Evolutionary conservation across 2,888 invertebrate species (phyloP), one percentile per base, ranked within the genome.

Genomic region (Nysson spinosus): DNA sequence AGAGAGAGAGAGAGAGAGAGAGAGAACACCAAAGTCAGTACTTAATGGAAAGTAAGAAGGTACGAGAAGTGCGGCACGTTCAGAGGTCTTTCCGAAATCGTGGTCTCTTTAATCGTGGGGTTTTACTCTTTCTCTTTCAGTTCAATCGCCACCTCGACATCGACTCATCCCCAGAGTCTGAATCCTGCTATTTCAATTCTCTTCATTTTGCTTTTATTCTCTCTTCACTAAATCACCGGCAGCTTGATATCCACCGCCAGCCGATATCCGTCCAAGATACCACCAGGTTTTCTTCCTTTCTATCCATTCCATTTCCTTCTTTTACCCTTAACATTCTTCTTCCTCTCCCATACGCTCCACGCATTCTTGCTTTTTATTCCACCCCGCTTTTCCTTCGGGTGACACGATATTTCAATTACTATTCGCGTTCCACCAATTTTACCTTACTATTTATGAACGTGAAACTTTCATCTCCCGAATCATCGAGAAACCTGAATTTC

Each of bases 121-220:
- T 43, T 28, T 47, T 37, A 24, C 39, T 39, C 34, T 34, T 22
- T 47, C 55, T 52, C 57, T 30, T n/a, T 44, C 49, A 39, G 57
- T 37, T 64, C 65, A 30, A 66, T 66, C 65, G 57, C 52, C 57
- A 57, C 65, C 56, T 43, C 43, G 51, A 32, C 56, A 24, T 19
- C 34, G 16, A 20, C 37, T n/a, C 44, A n/a, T 3, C 44, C 30
- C 50, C 4, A 30, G 14, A 22, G 26, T 28, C 37, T 1, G 39
- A 55, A 58, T 71, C 65, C 63, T 49, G 72, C 69, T 64, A 72
- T 77, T 75, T 72, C 75, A 67, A 75, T 75, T 76, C 63, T 65
- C 49, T 67, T 72, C 66, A 47, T 77, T 68, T 77, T 77, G 55
- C 74, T 74, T 66, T 75, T 71, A 77, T 77, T 77, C 68, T 57